Base-by-base conservation (phyloP, 2,113 vertebrate species). In the Merops nubicus region DNA sequence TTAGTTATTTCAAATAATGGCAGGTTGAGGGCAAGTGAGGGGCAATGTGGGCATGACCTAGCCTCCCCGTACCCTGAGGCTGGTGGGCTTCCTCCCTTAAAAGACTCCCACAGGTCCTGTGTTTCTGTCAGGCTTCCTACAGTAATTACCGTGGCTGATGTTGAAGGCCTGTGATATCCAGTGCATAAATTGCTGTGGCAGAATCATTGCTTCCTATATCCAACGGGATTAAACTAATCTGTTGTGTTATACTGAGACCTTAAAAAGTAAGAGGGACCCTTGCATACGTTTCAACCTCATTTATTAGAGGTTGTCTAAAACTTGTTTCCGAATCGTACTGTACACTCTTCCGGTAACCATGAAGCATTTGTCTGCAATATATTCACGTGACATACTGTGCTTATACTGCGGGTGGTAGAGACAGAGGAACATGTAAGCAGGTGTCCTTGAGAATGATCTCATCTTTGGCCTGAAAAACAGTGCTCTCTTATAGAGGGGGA, bases 381-480 rank as follows among this genome's bases (percentile, higher is more conserved):
- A 48, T 65, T 83, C 26, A 15, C 14, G n/a, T 74, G 63, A 63
- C 0, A 0, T 59, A 51, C 21, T 21, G 8, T 43, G 72, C 67
- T 79, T 78, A 10, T 40, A 9, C 70, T 51, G 76, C 0, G 0
- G 47, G 84, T 86, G 34, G 23, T 43, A 47, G 59, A 64, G 76
- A 72, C 15, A 29, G 3, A 88, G 75, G 63, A 74, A 47, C 5
- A 2, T 63, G 68, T 70, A 74, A 88, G 73, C 59, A 56, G 50
- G 67, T 86, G 93, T 88, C 73, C 76, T 92, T 91, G 73, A 57
- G 64, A 91, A 22, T 57, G 48, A 79, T 78, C 57, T 93, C 83
- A 96, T 62, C 72, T 64, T 94, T 91, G 95, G 51, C 83, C 65
- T 94, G 86, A 89, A 79, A 85, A 91, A 15, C 63, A 87, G 48